These are phyloP conservation scores for Pangasius larnaudii DNA, from an alignment of 2,797 vertebrate species.

Conservation along the genomic window DNA sequence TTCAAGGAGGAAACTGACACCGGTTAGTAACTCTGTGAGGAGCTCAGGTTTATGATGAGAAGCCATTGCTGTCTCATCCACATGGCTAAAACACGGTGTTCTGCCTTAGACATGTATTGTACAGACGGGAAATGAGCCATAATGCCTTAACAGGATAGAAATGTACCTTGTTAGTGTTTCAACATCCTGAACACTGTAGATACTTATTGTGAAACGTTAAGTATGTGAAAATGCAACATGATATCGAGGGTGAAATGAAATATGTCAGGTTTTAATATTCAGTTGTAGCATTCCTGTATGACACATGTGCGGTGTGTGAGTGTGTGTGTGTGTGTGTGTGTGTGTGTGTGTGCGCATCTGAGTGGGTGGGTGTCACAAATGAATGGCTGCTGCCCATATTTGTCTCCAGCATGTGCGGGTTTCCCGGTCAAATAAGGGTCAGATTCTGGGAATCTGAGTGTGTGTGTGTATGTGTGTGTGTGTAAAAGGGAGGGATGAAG, in stretches of 20 bases:
- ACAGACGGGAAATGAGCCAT: background rate
- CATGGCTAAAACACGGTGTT: background rate
- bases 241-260: slow-evolving; percentile 26
- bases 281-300: slow-evolving; percentile 22
- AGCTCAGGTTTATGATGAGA: slow-evolving; percentile 51
- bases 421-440: slow-evolving; percentile 59
- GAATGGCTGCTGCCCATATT: slow-evolving; percentile 56
- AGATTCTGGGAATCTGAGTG: slow-evolving; percentile 52
- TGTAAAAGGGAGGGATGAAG: slow-evolving; percentile 72
- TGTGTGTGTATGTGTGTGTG: slow-evolving; percentile 38
- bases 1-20: slow-evolving; percentile 54
- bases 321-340: slow-evolving; percentile 32
- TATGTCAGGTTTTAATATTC: slow-evolving; percentile 48
- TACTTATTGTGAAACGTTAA: background rate
- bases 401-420: slow-evolving; percentile 53
- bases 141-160: background rate
- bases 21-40: slow-evolving; percentile 53
- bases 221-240: slow-evolving; percentile 23
- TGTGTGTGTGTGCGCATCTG: slow-evolving; percentile 11
- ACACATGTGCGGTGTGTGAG: slow-evolving; percentile 30
- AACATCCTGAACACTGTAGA: slow-evolving; percentile 21
- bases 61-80: slow-evolving; percentile 30
- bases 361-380: slow-evolving; percentile 43
- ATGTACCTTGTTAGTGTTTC: slow-evolving; percentile 6
- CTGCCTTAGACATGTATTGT: background rate